phyloP scores from a whole-genome alignment of 1,140 invertebrate genomes.

The Rhynchophorus ferrugineus region DNA sequence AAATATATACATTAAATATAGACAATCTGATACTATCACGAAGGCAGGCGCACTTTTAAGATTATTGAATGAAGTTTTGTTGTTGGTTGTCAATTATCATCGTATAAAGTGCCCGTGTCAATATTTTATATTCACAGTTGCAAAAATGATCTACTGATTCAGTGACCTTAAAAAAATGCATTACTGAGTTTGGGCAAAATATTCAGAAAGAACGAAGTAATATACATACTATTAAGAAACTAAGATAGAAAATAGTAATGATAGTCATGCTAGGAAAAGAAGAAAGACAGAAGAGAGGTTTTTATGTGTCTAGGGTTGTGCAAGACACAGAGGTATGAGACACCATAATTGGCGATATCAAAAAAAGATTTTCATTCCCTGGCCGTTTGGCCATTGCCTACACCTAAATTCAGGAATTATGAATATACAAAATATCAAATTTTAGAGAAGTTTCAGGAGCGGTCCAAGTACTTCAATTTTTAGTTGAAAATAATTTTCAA shows the following conservation, averaged over 20 bases:
- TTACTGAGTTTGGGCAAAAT: conserved; percentile 13
- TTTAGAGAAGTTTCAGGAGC: conserved; percentile 14
- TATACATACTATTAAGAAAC: conserved; percentile 8
- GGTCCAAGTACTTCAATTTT: conserved; percentile 14
- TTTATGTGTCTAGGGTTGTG: conserved; percentile 6
- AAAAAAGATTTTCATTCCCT: conserved; percentile 15
- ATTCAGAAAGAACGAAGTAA: conserved; percentile 14
- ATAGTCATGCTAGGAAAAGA: background rate
- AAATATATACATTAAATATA: conserved; percentile 9
- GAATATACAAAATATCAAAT: conserved; percentile 15
- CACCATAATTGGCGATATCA: conserved; percentile 12
- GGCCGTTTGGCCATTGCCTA: conserved; percentile 12
- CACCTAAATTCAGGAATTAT: conserved; percentile 4
- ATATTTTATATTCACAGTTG: conserved; percentile 19
- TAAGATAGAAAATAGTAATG: background rate
- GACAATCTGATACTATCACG: conserved; percentile 12
- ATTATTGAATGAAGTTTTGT: conserved; percentile 14
- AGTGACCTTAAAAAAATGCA: conserved; percentile 7
- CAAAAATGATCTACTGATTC: conserved; percentile 16
- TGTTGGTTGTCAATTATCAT: conserved; percentile 18
- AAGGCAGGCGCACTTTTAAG: conserved; percentile 11
- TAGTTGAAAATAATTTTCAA: conserved; percentile 23
- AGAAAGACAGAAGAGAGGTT: too few relatives aligned
- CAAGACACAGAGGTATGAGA: conserved; percentile 21
- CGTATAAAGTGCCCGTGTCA: conserved; percentile 14